phyloP scores from a whole-genome alignment of 2,113 vertebrate genomes.

The Dipodomys ordii region DNA sequence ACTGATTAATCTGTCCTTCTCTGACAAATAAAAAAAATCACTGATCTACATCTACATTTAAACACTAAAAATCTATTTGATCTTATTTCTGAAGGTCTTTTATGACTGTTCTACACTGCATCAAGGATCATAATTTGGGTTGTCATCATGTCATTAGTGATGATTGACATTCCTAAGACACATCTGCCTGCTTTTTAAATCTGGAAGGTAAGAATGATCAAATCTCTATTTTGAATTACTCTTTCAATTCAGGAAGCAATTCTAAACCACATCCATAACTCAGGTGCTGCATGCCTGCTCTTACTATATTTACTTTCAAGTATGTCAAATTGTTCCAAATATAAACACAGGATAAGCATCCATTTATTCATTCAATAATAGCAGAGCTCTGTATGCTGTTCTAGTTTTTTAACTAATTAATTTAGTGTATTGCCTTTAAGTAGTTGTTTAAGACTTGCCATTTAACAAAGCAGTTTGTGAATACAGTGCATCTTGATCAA shows the following conservation, averaged over 20 bases:
- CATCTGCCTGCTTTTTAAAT: not conserved
- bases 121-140: not conserved
- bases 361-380: not conserved
- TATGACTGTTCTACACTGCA: not conserved
- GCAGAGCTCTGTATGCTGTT: not conserved
- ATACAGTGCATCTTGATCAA: too few species aligned
- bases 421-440: too few species aligned
- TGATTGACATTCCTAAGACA: not conserved
- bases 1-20: not conserved
- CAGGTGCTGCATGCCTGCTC: not conserved
- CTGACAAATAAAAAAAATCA: not conserved
- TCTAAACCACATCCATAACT: not conserved
- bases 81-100: not conserved
- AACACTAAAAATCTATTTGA: not conserved
- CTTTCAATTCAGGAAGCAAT: not conserved
- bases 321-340: not conserved
- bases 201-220: not conserved
- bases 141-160: not conserved
- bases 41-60: not conserved
- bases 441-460: too few species aligned
- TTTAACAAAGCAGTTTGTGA: too few species aligned
- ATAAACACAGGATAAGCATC: not conserved
- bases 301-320: not conserved
- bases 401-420: not conserved
- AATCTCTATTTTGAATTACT: constrained; percentile 14